Conservation (phyloP, 1,140 invertebrate species). For the Drosophila melanica region DNA sequence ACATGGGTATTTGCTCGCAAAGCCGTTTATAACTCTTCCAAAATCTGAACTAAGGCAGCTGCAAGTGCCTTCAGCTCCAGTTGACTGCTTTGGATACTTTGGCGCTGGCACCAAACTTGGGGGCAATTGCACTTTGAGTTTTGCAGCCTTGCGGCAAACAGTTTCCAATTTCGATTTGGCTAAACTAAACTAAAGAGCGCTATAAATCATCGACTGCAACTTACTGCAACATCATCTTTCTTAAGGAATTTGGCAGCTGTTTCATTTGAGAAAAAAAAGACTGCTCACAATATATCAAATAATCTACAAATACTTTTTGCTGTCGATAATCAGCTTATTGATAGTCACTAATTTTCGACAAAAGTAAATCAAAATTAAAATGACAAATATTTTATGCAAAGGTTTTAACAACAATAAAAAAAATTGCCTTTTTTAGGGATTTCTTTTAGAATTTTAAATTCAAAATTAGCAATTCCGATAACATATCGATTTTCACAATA, state of each 20-base stretch:
- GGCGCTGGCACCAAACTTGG: not conserved
- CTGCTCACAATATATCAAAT: not conserved
- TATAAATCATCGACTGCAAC: no score
- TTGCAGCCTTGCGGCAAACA: not conserved
- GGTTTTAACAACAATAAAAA: no score
- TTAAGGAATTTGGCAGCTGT: not conserved
- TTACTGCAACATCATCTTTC: not conserved
- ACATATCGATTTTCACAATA: no score
- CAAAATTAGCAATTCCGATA: no score
- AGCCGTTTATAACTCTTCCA: slow-evolving; percentile 1
- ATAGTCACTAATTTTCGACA: no score
- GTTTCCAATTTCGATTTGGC: not conserved
- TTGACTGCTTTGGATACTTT: not conserved
- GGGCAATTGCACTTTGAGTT: not conserved
- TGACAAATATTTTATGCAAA: no score
- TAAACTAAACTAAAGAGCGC: no score
- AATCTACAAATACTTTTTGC: no score
- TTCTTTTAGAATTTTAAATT: no score
- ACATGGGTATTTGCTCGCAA: not conserved
- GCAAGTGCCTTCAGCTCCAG: not conserved
- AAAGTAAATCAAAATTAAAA: no score
- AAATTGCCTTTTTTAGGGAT: no score
- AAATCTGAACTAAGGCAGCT: slow-evolving; percentile 1
- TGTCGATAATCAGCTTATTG: no score
- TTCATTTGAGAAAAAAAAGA: not conserved